Base-by-base conservation (phyloP, 2,888 invertebrate species). In the Lucinisca nassula region DNA sequence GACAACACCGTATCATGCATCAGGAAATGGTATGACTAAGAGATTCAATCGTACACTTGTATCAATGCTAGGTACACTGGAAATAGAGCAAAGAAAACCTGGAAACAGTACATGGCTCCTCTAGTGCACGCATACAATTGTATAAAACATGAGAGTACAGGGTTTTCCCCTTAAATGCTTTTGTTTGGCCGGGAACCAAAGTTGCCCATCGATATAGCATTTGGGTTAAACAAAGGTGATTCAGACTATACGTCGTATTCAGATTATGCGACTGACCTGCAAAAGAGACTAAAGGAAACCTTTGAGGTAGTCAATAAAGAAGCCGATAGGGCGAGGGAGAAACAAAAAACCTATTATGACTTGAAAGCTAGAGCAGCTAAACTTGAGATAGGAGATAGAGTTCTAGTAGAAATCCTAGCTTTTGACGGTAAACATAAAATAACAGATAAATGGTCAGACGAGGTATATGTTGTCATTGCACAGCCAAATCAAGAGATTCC, bases 61-160 rank as follows among this genome's bases (percentile, higher is more conserved):
- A 8, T 37, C n/a, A 32, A 73, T 73, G 73, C 73, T 37, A 37
- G 73, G 37, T n/a, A 73, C 73, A n/a, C 21, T 73, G 37, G 37
- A 73, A 37, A n/a, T 10, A n/a, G 73, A 73, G 14, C 30, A 73
- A 24, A 73, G 37, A 38, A 10, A 37, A 24, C n/a, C 37, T 73
- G 73, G 73, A 74, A 74, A 74, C 21, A 74, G 21, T 74, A 38
- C 27, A 37, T 73, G 0, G 6, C 37, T 12, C n/a, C 75, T 17
- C 30, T 74, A 49, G 49, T 77, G 0, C 27, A 45, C 49, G 75
- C 75, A 12, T 75, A 75, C 27, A 75, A 75, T 40, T 75, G 75
- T 45, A 75, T 49, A 0, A 75, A 49, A 40, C 75, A 75, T 75
- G 75, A 75, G 49, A 75, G 45, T 24, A 75, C 75, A 27, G 27